phyloP scores from a whole-genome alignment of 2,797 vertebrate genomes.

The Lagodon rhomboides region DNA sequence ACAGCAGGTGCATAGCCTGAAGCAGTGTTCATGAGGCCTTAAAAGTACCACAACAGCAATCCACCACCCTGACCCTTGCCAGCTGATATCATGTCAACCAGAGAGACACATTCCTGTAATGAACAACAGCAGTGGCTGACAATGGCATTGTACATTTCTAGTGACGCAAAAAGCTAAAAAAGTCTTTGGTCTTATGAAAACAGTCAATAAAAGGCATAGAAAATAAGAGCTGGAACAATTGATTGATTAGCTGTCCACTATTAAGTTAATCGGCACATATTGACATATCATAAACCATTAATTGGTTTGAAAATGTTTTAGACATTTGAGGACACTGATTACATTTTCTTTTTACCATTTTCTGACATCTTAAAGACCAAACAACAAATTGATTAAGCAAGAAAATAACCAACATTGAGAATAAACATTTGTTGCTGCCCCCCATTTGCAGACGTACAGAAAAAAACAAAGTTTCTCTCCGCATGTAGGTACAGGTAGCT shows the following conservation, averaged over 20 bases:
- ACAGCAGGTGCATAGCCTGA: constrained; percentile 36
- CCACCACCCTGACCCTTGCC: constrained; percentile 10
- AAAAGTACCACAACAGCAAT: constrained; percentile 6
- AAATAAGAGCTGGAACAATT: too few species aligned
- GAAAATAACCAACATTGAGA: background rate
- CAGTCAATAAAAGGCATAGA: background rate
- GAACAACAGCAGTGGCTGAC: background rate
- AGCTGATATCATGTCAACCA: constrained; percentile 38
- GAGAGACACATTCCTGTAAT: background rate
- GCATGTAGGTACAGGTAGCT: background rate
- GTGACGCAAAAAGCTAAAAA: background rate
- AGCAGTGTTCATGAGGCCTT: constrained; percentile 10
- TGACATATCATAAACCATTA: too few species aligned
- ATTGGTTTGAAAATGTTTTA: too few species aligned
- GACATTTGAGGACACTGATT: background rate
- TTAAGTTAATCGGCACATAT: too few species aligned
- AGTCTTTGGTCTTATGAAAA: background rate
- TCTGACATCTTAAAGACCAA: too few species aligned
- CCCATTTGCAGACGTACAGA: too few species aligned
- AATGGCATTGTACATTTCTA: background rate
- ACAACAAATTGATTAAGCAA: background rate
- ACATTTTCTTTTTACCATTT: too few species aligned
- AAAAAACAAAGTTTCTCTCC: too few species aligned
- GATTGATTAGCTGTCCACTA: too few species aligned
- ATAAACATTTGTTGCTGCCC: too few species aligned